Conservation (phyloP, 2,797 vertebrate species). For the Coilia nasus region DNA sequence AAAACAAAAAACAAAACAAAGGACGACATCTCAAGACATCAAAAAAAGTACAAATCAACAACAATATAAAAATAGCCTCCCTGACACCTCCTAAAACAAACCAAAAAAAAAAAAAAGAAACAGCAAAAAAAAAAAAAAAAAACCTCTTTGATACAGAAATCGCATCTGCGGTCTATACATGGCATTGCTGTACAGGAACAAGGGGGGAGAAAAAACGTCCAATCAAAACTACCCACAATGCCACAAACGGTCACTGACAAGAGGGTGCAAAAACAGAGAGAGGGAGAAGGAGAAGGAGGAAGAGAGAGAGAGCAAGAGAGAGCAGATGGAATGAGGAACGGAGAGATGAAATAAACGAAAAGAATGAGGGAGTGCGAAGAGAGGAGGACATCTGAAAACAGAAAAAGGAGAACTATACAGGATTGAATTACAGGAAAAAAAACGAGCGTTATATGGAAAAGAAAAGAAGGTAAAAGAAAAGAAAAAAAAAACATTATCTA, state of each 20-base stretch:
- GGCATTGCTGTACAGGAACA: constrained; percentile 76
- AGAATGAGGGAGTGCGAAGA: constrained; percentile 30
- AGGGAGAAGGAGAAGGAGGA: constrained; percentile 15
- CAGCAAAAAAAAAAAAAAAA: constrained; percentile 54
- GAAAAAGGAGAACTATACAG: constrained; percentile 25
- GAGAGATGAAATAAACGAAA: constrained; percentile 46
- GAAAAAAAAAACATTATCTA: constrained; percentile 61
- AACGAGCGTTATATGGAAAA: constrained; percentile 16
- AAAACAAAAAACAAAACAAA: constrained; percentile 19
- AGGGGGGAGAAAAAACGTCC: constrained; percentile 65
- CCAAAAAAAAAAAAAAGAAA: constrained; percentile 49
- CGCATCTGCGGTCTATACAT: constrained; percentile 76
- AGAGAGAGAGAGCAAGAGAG: not conserved
- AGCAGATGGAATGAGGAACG: constrained; percentile 42
- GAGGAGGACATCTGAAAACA: not conserved
- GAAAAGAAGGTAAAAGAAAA: constrained; percentile 22
- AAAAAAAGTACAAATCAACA: constrained; percentile 69
- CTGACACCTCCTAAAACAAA: constrained; percentile 56
- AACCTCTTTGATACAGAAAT: constrained; percentile 70
- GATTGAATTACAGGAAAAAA: constrained; percentile 11
- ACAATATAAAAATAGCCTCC: constrained; percentile 63
- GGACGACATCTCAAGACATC: constrained; percentile 58
- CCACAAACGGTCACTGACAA: constrained; percentile 69
- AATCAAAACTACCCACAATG: constrained; percentile 74
- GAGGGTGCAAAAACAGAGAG: constrained; percentile 30